Percentiles rank a stretch among this genome's conserved stretches.
Evolutionary conservation across 1,140 invertebrate species (phyloP).

Genomic region (Manduca sexta): DNA sequence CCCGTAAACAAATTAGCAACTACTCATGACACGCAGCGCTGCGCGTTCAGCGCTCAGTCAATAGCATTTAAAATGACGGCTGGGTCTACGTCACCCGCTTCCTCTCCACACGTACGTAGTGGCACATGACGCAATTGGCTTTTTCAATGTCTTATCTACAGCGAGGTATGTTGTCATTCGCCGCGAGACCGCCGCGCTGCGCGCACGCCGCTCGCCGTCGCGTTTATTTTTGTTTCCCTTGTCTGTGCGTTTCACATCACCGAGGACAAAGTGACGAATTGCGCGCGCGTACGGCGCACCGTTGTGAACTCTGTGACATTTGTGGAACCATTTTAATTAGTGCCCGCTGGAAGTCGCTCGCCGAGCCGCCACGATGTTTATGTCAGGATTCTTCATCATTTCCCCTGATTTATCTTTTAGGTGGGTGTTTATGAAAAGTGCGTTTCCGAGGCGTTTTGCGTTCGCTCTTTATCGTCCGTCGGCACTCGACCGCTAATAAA

Average conservation of each 20-base stretch:
- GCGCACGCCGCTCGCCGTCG: slow-evolving; percentile 40
- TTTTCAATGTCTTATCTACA: slow-evolving; percentile 72
- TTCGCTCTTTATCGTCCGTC: slow-evolving; percentile 16
- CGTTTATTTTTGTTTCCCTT: slow-evolving; percentile 55
- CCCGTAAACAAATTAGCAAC: slow-evolving; percentile 43
- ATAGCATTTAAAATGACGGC: slow-evolving; percentile 62
- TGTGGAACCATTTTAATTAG: slow-evolving; percentile 32
- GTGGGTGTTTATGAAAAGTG: slow-evolving; percentile 49
- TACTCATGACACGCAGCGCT: slow-evolving; percentile 25
- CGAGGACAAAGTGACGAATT: slow-evolving; percentile 63
- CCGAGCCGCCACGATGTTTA: slow-evolving; percentile 44
- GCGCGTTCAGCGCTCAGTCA: slow-evolving; percentile 26
- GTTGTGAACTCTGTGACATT: slow-evolving; percentile 61
- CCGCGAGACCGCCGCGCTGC: slow-evolving; percentile 51
- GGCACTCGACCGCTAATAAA: slow-evolving; percentile 19
- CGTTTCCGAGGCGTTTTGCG: slow-evolving; percentile 35
- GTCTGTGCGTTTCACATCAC: slow-evolving; percentile 46
- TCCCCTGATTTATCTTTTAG: slow-evolving; percentile 59
- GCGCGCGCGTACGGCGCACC: slow-evolving; percentile 54
- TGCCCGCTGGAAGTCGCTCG: slow-evolving; percentile 20
- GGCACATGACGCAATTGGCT: slow-evolving; percentile 69
- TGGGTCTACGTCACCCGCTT: slow-evolving; percentile 57
- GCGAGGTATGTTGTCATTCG: slow-evolving; percentile 66
- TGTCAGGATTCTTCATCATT: slow-evolving; percentile 66
- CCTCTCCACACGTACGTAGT: slow-evolving; percentile 64